Evolutionary conservation across 1,140 invertebrate genomes (phyloP).

Genomic region (Nasonia vitripennis): DNA sequence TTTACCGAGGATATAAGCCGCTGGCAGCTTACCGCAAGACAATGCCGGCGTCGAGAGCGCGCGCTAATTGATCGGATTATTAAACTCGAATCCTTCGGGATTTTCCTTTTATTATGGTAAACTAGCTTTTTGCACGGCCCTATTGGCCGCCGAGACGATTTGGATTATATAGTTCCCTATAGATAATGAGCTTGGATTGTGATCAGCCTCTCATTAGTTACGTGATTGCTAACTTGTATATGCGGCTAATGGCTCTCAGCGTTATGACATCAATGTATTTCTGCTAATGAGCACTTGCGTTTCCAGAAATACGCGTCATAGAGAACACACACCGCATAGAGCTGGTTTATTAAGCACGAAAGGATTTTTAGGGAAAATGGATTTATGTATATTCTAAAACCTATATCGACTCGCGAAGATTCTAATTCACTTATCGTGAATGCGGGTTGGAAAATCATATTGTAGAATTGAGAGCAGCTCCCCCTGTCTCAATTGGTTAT

Average conservation of each 20-base stretch:
- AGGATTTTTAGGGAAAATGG: no score
- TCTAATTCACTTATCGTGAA: no score
- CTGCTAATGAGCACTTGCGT: neutral
- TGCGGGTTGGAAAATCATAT: no score
- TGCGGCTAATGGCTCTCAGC: neutral
- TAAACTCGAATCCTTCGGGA: neutral
- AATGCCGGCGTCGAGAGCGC: neutral
- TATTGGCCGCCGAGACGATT: neutral
- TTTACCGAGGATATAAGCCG: neutral
- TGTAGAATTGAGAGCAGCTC: neutral
- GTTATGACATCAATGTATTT: neutral
- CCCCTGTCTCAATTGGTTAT: slow-evolving; percentile 7
- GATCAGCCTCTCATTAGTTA: neutral
- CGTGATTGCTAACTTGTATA: neutral
- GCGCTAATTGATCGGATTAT: slow-evolving; percentile 31
- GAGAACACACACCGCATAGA: neutral
- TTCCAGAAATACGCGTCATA: neutral
- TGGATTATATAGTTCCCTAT: neutral
- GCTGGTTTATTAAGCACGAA: neutral
- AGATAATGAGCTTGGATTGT: neutral
- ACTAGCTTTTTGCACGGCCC: neutral
- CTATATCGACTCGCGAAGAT: no score
- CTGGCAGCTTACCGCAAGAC: neutral
- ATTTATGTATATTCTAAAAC: neutral
- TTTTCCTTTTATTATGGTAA: neutral